A percentile compares a stretch with the other conserved stretches of the same genome.
Conservation (phyloP, 2,113 vertebrate species). For the Scomber scombrus region DNA sequence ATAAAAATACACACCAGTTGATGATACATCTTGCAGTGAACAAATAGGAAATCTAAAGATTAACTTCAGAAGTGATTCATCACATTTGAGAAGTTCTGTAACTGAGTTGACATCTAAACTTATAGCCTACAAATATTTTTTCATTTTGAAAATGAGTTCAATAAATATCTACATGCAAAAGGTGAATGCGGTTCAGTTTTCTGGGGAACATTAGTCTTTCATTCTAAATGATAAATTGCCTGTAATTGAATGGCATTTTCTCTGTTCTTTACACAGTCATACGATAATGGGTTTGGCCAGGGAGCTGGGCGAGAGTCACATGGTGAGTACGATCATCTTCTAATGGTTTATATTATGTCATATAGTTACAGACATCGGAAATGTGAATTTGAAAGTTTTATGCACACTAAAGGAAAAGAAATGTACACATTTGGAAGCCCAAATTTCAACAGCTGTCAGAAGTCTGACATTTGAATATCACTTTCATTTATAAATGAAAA, state of each 20-base stretch:
- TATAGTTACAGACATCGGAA: not conserved
- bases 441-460: not conserved
- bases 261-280: slow-evolving; percentile 88
- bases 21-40: not conserved
- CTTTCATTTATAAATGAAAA: not conserved
- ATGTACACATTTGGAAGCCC: not conserved
- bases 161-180: no score
- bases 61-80: not conserved
- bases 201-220: not conserved
- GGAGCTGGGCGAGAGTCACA: slow-evolving; percentile 97
- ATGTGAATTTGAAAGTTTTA: not conserved
- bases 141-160: not conserved
- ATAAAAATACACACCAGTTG: not conserved
- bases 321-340: slow-evolving; percentile 86
- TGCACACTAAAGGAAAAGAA: not conserved
- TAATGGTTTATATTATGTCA: not conserved
- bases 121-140: not conserved
- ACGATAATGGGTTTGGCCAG: slow-evolving; percentile 95
- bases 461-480: not conserved
- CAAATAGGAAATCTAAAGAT: not conserved
- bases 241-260: slow-evolving; percentile 14
- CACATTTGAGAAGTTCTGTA: not conserved
- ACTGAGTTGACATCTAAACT: not conserved
- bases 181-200: no score
- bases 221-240: not conserved